phyloP scores from a whole-genome alignment of 2,888 invertebrate species.

The Drosophila monieri region DNA sequence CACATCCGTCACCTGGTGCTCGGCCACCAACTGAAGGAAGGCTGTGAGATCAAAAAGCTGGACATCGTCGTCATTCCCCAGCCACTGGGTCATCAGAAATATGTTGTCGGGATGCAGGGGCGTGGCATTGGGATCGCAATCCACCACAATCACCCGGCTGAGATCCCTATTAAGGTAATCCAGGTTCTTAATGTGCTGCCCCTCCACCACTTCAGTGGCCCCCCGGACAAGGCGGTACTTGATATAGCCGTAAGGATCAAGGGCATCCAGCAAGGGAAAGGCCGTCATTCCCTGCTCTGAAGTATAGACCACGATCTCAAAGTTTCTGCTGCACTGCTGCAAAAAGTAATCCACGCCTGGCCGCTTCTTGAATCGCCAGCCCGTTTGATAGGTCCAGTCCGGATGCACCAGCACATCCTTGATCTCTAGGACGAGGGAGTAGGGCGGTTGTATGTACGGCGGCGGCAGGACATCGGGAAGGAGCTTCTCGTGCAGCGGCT shows the following conservation, averaged over 20 bases:
- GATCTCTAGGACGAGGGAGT: conserved; percentile 94
- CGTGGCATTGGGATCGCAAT: conserved; percentile 95
- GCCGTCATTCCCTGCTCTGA: conserved; percentile 97
- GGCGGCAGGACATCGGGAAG: conserved; percentile 95
- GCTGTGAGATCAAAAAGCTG: conserved; percentile 94
- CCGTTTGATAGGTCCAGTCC: conserved; percentile 99
- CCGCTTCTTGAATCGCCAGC: conserved; percentile 99
- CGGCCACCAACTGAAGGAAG: conserved; percentile 94
- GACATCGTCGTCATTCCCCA: conserved; percentile 95
- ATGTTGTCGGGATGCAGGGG: conserved; percentile 95
- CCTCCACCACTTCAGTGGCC: conserved; percentile 96
- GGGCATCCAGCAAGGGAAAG: conserved; percentile 95
- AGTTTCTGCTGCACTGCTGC: conserved; percentile 93
- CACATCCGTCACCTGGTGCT: conserved; percentile 95
- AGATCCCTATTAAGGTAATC: conserved; percentile 93
- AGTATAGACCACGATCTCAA: conserved; percentile 98
- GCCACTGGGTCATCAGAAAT: conserved; percentile 94
- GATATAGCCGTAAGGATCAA: conserved; percentile 95
- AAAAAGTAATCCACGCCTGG: conserved; percentile 98
- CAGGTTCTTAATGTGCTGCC: conserved; percentile 96
- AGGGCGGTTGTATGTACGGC: conserved; percentile 97
- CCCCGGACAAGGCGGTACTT: conserved; percentile 97
- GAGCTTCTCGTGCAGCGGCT: conserved; percentile 96
- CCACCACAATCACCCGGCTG: conserved; percentile 95
- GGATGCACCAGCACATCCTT: conserved; percentile 93